A percentile compares a stretch with the other conserved stretches of the same genome.
Conservation (phyloP, 2,888 invertebrate genomes). For the Lutraria lutraria region DNA sequence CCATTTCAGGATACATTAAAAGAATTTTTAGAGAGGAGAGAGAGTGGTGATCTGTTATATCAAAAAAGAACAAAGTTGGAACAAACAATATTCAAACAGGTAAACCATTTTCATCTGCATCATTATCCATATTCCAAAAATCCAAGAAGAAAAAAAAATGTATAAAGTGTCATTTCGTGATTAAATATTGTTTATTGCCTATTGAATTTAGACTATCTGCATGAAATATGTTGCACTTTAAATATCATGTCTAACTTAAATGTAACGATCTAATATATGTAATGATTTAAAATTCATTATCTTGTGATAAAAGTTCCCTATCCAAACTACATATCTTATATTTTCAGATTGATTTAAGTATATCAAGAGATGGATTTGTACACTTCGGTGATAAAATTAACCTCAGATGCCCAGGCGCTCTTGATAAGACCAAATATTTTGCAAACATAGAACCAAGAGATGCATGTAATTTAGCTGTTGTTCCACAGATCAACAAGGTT, state of each 20-base stretch:
- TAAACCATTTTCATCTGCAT: constrained; percentile 39
- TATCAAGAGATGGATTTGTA: constrained; percentile 83
- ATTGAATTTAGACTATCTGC: no score
- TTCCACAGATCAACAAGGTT: constrained; percentile 75
- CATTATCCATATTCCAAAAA: neutral
- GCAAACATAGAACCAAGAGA: constrained; percentile 78
- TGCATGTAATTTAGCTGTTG: constrained; percentile 77
- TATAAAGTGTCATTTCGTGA: no score
- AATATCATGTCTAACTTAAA: no score
- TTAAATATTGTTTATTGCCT: no score
- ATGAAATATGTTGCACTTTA: no score
- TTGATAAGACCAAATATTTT: constrained; percentile 77
- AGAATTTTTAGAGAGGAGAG: constrained; percentile 85
- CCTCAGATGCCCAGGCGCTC: constrained; percentile 79
- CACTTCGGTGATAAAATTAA: constrained; percentile 85
- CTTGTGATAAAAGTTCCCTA: neutral
- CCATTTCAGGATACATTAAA: constrained; percentile 84
- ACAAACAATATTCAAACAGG: constrained; percentile 75
- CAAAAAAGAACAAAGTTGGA: constrained; percentile 82
- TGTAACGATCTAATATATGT: no score
- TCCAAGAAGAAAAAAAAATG: neutral
- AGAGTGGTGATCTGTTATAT: constrained; percentile 83
- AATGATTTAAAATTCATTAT: neutral
- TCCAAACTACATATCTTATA: neutral
- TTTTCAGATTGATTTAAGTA: constrained; percentile 79